A percentile compares a stretch with the other conserved stretches of the same genome.
Evolutionary conservation across 2,797 vertebrate species (phyloP).

Genomic region (Sphenopsis melanotis): DNA sequence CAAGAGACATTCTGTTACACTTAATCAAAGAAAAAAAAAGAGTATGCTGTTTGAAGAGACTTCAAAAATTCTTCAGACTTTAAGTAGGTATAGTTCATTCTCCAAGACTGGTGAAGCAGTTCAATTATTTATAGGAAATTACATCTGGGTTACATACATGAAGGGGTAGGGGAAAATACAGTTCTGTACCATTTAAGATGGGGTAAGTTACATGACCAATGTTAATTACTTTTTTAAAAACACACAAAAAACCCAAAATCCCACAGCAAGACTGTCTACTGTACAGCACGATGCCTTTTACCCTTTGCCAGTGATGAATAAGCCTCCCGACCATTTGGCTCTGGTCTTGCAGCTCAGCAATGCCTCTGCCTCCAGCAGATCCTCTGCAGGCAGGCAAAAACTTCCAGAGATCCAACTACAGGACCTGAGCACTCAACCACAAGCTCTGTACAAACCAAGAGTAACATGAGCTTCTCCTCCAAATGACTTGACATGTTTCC

Average conservation of each 20-base stretch:
- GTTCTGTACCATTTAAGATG: neutral
- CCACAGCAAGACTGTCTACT: neutral
- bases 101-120: neutral
- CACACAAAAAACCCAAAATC: rapidly evolving
- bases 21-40: neutral
- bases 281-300: neutral
- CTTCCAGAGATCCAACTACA: neutral
- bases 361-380: neutral
- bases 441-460: neutral
- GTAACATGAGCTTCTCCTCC: neutral
- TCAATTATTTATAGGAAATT: neutral
- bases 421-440: neutral
- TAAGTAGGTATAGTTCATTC: neutral
- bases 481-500: neutral
- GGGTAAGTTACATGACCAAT: neutral
- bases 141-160: neutral
- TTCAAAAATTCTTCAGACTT: neutral
- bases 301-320: rapidly evolving
- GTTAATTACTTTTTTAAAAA: neutral
- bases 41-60: neutral
- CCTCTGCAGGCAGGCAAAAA: neutral
- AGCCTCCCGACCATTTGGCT: neutral
- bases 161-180: neutral
- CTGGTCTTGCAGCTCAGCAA: neutral
- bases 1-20: neutral